phyloP scores from a whole-genome alignment of 2,888 invertebrate species.

The Orthosia cruda region DNA sequence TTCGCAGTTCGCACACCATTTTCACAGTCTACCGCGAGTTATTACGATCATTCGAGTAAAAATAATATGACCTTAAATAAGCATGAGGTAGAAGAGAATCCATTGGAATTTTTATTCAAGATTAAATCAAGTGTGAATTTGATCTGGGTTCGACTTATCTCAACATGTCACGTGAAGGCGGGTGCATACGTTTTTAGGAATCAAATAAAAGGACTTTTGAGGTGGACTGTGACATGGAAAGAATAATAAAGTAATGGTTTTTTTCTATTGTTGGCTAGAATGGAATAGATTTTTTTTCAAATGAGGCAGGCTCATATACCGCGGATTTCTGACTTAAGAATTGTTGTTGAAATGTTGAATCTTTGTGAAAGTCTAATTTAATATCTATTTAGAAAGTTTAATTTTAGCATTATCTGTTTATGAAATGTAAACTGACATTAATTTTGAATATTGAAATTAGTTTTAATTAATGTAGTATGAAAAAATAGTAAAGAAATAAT shows the following conservation, averaged over 20 bases:
- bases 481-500: neutral
- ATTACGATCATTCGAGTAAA: constrained; percentile 68
- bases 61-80: constrained; percentile 73
- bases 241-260: constrained; percentile 4
- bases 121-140: constrained; percentile 78
- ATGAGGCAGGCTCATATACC: too few species aligned
- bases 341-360: too few species aligned
- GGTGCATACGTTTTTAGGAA: constrained; percentile 73
- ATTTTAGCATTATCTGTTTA: neutral
- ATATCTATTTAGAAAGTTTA: too few species aligned
- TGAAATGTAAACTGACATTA: neutral
- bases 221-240: constrained; percentile 52
- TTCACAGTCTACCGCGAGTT: constrained; percentile 60
- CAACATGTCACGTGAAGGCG: constrained; percentile 67
- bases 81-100: constrained; percentile 66
- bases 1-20: constrained; percentile 56
- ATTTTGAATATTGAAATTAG: neutral
- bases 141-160: constrained; percentile 77
- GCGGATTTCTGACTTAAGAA: too few species aligned
- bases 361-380: too few species aligned
- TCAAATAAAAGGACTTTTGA: constrained; percentile 67
- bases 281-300: too few species aligned
- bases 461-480: neutral
- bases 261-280: neutral
- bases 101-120: constrained; percentile 77